Percentiles rank a stretch among this genome's conserved stretches.
Evolutionary conservation across 2,797 vertebrate species (phyloP).

Genomic region (Pelobates cultripes): DNA sequence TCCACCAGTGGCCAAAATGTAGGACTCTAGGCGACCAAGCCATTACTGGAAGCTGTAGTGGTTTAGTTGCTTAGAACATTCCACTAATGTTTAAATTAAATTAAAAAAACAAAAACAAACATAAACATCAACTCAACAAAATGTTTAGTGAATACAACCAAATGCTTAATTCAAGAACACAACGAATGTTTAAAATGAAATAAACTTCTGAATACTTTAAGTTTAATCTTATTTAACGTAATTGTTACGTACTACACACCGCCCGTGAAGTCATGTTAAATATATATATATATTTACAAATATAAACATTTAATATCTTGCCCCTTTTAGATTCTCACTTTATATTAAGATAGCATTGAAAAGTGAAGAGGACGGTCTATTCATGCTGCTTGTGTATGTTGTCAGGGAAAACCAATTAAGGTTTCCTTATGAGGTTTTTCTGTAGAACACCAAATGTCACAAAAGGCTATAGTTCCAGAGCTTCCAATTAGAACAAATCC

Average conservation of each 20-base stretch:
- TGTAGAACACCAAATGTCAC: slow-evolving; percentile 41
- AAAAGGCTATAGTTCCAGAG: slow-evolving; percentile 43
- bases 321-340: not conserved
- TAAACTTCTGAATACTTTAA: not conserved
- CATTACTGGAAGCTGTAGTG: too few relatives aligned
- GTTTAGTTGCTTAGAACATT: too few relatives aligned
- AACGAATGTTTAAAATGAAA: not conserved
- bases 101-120: too few relatives aligned
- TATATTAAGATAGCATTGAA: not conserved
- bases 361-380: slow-evolving; percentile 1
- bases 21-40: too few relatives aligned
- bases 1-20: too few relatives aligned
- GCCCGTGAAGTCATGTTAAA: too few relatives aligned
- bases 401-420: slow-evolving; percentile 40
- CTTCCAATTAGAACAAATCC: slow-evolving; percentile 49
- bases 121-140: too few relatives aligned
- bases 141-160: too few relatives aligned
- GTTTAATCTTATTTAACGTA: not conserved
- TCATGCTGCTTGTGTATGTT: slow-evolving; percentile 28
- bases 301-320: not conserved
- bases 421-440: slow-evolving; percentile 28
- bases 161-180: not conserved
- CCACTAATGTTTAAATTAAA: too few relatives aligned
- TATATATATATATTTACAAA: too few relatives aligned
- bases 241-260: not conserved